These are phyloP conservation scores for Marmota monax DNA, from an alignment of 2,113 vertebrate species.

Conservation along the genomic window DNA sequence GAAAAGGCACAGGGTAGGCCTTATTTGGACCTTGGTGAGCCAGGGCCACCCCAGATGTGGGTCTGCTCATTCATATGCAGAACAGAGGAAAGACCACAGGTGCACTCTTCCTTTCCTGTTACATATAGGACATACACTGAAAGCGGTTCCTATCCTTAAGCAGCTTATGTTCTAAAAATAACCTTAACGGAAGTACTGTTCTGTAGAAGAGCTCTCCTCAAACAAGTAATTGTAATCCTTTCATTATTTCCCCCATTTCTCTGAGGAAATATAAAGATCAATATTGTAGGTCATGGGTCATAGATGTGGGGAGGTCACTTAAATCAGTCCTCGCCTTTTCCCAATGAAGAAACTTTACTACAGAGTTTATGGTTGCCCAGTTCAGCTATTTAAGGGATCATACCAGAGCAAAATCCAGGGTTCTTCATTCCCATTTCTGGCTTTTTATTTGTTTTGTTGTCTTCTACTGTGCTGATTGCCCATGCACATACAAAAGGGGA, in stretches of 20 bases:
- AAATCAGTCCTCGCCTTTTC: neutral
- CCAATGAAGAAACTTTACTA: neutral
- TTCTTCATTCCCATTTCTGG: neutral
- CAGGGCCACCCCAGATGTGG: neutral
- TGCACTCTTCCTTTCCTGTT: neutral
- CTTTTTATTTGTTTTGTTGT: slow-evolving; percentile 21
- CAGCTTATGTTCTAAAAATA: slow-evolving; percentile 47
- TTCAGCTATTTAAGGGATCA: neutral
- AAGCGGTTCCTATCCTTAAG: neutral
- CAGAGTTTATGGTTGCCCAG: neutral
- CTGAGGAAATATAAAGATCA: neutral
- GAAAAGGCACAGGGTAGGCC: neutral
- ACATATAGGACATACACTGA: neutral
- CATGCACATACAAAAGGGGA: neutral
- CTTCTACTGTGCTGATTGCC: neutral
- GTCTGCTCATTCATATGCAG: neutral
- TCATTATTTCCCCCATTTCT: slow-evolving; percentile 27
- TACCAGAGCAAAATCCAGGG: neutral
- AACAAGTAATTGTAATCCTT: neutral
- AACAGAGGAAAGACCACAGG: neutral
- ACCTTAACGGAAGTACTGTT: neutral
- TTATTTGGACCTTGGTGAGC: neutral
- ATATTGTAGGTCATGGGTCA: neutral
- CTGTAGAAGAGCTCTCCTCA: slow-evolving; percentile 12
- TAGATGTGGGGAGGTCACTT: neutral